Evolutionary conservation across 1,140 invertebrate species (phyloP), one percentile per base, ranked within the genome.

Genomic region (Trinorchestia longiramus): DNA sequence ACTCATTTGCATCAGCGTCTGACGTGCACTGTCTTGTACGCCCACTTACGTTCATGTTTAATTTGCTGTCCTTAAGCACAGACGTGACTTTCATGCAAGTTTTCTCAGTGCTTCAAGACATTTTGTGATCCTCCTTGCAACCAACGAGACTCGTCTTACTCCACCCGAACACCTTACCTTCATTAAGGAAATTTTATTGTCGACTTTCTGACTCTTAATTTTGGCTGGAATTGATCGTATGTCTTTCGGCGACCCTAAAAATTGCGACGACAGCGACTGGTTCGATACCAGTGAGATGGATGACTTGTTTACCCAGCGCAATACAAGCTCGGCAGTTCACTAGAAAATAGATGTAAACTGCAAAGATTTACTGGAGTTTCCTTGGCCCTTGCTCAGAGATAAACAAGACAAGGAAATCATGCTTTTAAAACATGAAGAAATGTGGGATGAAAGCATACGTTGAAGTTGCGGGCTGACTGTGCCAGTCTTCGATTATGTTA

Each of bases 161-260:
- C 92, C 92, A 47, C 92, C 92, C 92, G 43, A 44, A 94, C 92
- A 94, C 92, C 92, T 47, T 94, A 47, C 92, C 92, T 94, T 94
- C 92, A 94, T 94, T 94, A 94, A 94, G 40, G 88, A 94, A 23
- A 94, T 45, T 94, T 94, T 94, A 94, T 40, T 45, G 92, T 94
- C 92, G 92, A 47, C 43, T 47, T 47, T 94, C 43, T 44, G 43
- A 40, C 92, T 43, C 36, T 43, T 43, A 94, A 94, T 94, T 94
- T 94, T 47, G 43, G 47, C 92, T n/a, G 92, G 43, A 44, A 47
- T 44, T 94, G 44, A 44, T 90, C 88, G 88, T 90, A 90, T 15
- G 88, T 90, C 92, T 94, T 47, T 94, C 44, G 19, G 43, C 92
- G 47, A 47, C 43, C 36, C 92, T 44, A 47, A 94, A 94, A 44